Evolutionary conservation across 2,797 vertebrate genomes (phyloP), one percentile per base, ranked within the genome.

Genomic region (Spinus pinus): DNA sequence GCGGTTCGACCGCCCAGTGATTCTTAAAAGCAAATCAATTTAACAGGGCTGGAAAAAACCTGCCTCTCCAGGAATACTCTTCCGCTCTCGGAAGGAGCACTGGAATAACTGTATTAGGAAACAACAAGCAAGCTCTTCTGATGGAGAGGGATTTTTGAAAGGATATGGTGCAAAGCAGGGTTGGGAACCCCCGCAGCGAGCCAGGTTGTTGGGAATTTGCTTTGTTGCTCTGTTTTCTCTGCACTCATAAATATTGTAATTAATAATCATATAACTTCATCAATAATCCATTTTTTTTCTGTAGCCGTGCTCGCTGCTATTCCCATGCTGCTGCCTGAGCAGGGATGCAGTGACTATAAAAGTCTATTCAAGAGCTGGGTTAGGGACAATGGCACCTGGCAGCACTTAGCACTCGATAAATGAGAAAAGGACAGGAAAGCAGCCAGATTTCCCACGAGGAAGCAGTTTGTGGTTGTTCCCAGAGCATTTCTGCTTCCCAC

Each of bases 21-120:
- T 66, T 94, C 37, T 88, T 82, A 66, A 81, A 92, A 87, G 72
- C 69, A 94, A 93, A 94, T 78, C 74, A 35, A 10, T 91, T 82
- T 75, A 70, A 50, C 39, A 37, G 12, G 3, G 42, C 81, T 84
- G 56, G 42, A 39, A 54, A 50, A 39, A 54, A 35, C 53, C 69
- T 39, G 46, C 27, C 22, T 70, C 57, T 66, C 30, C 5, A 24
- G 35, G 81, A 58, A 27, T 33, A 10, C 62, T 50, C 19, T 51
- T 70, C 73, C 0, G 0, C 39, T 49, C 70, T 64, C n/a, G 0
- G 6, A 33, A 46, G 60, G 47, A 82, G 41, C 41, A 2, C 24
- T 1, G 2, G 57, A 47, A 58, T 49, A 53, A 2, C 19, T 1
- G 1, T 25, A 2, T 53, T 46, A 41, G 81, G n/a, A 75, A 81